Conservation (phyloP, 2,797 vertebrate genomes). For the Halcyon leucocephala region DNA sequence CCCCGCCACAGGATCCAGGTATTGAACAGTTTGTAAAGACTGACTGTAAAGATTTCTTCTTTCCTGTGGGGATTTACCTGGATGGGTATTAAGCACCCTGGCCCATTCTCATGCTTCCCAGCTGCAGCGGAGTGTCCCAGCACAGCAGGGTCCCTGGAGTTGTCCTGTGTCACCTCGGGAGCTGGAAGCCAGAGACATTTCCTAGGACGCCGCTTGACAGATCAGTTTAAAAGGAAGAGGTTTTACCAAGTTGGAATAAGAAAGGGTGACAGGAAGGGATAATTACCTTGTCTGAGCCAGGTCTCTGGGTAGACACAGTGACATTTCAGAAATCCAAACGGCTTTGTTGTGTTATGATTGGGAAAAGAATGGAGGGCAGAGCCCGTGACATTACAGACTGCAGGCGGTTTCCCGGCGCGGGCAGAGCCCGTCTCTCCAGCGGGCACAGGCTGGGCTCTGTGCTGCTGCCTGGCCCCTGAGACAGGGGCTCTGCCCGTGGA, state of each 20-base stretch:
- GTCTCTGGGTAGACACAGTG: conserved; percentile 22
- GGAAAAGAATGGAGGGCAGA: conserved; percentile 48
- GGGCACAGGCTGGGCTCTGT: accelerated
- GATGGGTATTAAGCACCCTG: too few relatives aligned
- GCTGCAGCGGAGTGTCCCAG: background rate
- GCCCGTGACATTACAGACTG: background rate
- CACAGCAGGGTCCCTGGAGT: background rate
- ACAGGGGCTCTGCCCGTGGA: background rate
- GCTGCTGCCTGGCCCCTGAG: background rate
- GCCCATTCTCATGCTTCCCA: background rate
- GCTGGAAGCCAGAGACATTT: background rate
- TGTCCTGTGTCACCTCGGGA: background rate
- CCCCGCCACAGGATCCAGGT: too few relatives aligned
- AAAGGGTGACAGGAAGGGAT: conserved; percentile 11
- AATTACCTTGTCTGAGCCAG: conserved; percentile 32
- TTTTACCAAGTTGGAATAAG: background rate
- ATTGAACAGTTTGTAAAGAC: background rate
- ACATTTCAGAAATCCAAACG: conserved; percentile 27
- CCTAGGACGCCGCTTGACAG: background rate
- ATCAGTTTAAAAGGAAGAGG: too few relatives aligned
- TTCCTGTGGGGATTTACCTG: background rate
- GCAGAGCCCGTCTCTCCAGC: background rate
- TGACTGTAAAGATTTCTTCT: background rate
- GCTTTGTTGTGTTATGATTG: conserved; percentile 38
- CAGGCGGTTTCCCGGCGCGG: background rate